Base-by-base conservation (phyloP, 2,888 invertebrate genomes). In the Meloe dianella region DNA sequence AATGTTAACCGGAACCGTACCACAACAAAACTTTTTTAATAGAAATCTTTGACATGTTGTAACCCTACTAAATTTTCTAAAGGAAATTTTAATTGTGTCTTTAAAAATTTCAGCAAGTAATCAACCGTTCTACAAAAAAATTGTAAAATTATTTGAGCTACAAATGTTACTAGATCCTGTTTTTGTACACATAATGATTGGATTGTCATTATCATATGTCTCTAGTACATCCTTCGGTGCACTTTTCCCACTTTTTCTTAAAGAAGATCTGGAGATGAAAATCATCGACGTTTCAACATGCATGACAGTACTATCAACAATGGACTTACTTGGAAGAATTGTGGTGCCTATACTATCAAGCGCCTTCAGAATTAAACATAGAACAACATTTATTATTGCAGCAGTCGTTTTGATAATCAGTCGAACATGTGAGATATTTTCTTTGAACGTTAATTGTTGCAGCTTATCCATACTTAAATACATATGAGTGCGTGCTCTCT, bases 141-240 rank as follows among this genome's bases (percentile, higher is more conserved):
- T 87, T 9, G 78, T 82, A 1, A 80, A 83, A 61, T 80, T 89
- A 32, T 87, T 91, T 79, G 91, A 91, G 72, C 85, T 92, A 64
- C 86, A 89, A 47, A 81, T 92, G 9, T 79, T 92, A 9, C 85
- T 85, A 30, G 90, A 90, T 78, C 84, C 87, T 0, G 84, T 87
- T 3, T 92, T 91, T 77, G 82, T 90, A 70, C 91, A 90, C 77
- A 88, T 92, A 30, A 86, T 90, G 61, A 83, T 90, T 47, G 92
- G 91, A 51, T 86, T 91, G 65, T 89, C 90, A 0, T 78, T 91
- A 27, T 88, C 89, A 7, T 90, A 91, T 61, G 89, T 90, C 8
- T 89, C 91, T 0, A 88, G 90, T 59, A 87, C 90, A 64, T 90
- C 90, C 77, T 92, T 91, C 77, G 89, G 90, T 67, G 88, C 92